phyloP scores from a whole-genome alignment of 2,888 invertebrate species.

The Polietes domitor region DNA sequence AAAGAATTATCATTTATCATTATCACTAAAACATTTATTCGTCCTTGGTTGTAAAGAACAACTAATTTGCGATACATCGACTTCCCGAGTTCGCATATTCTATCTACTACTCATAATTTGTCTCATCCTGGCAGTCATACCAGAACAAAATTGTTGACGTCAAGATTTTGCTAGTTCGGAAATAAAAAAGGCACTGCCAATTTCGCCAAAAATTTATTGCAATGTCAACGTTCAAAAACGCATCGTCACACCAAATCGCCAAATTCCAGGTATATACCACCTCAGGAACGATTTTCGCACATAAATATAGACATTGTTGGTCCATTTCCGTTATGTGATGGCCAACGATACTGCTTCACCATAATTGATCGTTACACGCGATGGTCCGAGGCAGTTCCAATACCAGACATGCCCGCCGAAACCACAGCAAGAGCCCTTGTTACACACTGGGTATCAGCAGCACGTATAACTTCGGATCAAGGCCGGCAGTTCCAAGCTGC shows the following conservation, averaged over 20 bases:
- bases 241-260: conserved; percentile 29
- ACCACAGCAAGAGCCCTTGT: conserved; percentile 50
- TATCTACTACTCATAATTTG: neutral
- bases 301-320: conserved; percentile 76
- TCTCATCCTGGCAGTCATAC: conserved; percentile 25
- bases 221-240: conserved; percentile 33
- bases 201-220: conserved; percentile 30
- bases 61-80: neutral
- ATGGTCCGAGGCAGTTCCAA: conserved; percentile 61
- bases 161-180: conserved; percentile 23
- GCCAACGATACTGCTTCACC: conserved; percentile 70
- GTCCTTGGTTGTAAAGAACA: neutral
- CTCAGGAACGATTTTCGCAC: conserved; percentile 70
- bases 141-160: neutral
- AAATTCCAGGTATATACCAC: neutral
- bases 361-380: conserved; percentile 68
- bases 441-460: conserved; percentile 46
- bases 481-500: conserved; percentile 31
- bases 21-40: conserved; percentile 7
- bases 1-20: too few species aligned
- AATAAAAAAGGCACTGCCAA: neutral
- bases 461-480: conserved; percentile 39
- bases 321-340: conserved; percentile 71
- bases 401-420: conserved; percentile 66
- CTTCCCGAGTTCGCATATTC: neutral